A percentile compares a stretch with the other conserved stretches of the same genome.
Evolutionary conservation across 2,888 invertebrate genomes (phyloP).

Genomic region (Hypomecis atomaria): DNA sequence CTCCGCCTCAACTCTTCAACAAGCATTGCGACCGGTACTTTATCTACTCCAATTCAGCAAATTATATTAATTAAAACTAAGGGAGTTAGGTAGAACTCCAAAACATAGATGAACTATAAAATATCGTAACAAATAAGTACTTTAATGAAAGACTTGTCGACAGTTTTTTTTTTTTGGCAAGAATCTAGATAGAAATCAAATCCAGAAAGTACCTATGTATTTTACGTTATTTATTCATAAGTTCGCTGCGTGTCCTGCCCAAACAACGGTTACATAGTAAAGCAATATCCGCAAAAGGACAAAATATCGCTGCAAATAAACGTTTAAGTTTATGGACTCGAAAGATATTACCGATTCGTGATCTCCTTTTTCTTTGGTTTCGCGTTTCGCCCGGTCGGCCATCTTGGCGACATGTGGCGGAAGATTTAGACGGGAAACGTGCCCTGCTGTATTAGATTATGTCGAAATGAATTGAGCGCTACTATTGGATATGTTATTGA

Average conservation of each 20-base stretch:
- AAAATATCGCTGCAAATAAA: constrained; percentile 84
- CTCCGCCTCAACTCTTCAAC: no score
- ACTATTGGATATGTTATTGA: constrained; percentile 85
- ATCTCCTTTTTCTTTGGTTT: constrained; percentile 83
- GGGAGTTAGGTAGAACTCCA: no score
- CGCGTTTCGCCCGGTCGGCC: constrained; percentile 79
- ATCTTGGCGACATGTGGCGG: constrained; percentile 85
- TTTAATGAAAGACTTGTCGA: background rate
- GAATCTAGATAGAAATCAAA: constrained; percentile 5
- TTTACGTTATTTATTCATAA: constrained; percentile 36
- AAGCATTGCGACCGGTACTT: no score
- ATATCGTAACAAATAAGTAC: background rate
- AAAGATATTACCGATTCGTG: constrained; percentile 85
- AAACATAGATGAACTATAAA: no score
- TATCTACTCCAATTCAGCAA: no score
- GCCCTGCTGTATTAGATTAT: constrained; percentile 83
- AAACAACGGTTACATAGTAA: constrained; percentile 66
- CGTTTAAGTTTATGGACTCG: constrained; percentile 84
- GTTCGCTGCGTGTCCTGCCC: constrained; percentile 46
- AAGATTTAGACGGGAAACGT: constrained; percentile 84
- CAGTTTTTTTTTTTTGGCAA: constrained; percentile 5
- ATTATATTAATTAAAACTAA: no score
- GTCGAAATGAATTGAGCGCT: constrained; percentile 84
- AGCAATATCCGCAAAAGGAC: constrained; percentile 83
- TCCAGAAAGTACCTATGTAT: constrained; percentile 16